Evolutionary conservation across 1,140 invertebrate genomes (phyloP).

Genomic region (Araneus ventricosus): DNA sequence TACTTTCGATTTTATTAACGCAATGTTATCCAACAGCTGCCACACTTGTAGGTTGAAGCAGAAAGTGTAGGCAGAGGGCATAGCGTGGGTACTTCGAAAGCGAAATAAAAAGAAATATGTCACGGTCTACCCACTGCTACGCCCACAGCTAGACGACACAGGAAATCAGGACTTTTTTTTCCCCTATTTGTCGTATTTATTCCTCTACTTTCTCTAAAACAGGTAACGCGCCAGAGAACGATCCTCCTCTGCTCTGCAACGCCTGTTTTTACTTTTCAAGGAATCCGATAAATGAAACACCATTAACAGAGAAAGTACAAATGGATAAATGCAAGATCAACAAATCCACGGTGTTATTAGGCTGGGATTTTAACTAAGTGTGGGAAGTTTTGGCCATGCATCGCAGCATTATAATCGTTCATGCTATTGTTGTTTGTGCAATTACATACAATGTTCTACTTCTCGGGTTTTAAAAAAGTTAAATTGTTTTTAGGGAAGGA

Average conservation of each 20-base stretch:
- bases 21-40: neutral
- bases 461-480: neutral
- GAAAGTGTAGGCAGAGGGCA: conserved; percentile 48
- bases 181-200: neutral
- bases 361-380: neutral
- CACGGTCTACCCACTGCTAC: conserved; percentile 66
- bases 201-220: neutral
- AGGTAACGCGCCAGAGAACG: conserved; percentile 22
- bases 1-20: conserved; percentile 43
- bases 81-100: conserved; percentile 31
- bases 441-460: neutral
- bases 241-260: neutral
- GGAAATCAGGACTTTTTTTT: conserved; percentile 22
- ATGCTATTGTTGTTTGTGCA: neutral
- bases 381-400: neutral
- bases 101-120: conserved; percentile 53
- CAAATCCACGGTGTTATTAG: neutral
- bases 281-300: neutral
- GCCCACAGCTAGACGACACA: conserved; percentile 53
- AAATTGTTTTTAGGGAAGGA: neutral
- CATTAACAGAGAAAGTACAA: neutral
- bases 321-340: neutral
- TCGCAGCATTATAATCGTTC: neutral
- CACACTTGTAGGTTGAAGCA: conserved; percentile 25
- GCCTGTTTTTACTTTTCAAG: neutral